These are phyloP conservation scores for Lytechinus pictus DNA, from an alignment of 35 echinoderm and acorn worm species.

Conservation along the genomic window DNA sequence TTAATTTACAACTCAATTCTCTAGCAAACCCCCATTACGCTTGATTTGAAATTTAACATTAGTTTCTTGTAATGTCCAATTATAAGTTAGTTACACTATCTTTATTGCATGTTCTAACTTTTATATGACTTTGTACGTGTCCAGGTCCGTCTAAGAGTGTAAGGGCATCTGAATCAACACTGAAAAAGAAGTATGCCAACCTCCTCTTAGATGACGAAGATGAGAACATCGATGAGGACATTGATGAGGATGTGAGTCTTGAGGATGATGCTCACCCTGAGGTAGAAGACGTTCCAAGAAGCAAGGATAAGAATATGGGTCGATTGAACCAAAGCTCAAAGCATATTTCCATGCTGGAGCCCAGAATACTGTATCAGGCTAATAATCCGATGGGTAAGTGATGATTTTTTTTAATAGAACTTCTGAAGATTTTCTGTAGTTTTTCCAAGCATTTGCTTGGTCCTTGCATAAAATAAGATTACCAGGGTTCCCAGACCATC, in stretches of 20 bases:
- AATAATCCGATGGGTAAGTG: neutral
- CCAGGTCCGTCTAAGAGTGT: neutral
- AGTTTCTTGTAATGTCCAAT: too few species aligned
- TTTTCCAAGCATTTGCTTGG: neutral
- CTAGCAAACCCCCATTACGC: too few species aligned
- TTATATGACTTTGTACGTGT: neutral
- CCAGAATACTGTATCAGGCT: neutral
- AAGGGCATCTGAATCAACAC: neutral
- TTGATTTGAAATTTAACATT: too few species aligned
- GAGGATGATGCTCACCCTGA: too few species aligned
- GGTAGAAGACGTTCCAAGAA: neutral
- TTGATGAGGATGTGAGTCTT: neutral
- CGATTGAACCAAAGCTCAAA: neutral
- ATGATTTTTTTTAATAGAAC: neutral
- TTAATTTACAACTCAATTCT: too few species aligned
- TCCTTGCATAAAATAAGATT: neutral
- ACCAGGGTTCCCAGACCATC: too few species aligned
- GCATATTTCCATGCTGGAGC: neutral
- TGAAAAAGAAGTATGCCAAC: constrained; percentile 15
- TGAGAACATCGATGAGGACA: neutral
- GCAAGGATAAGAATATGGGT: neutral
- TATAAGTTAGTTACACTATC: too few species aligned
- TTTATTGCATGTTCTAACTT: neutral
- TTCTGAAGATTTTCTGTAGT: neutral
- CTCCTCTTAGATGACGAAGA: neutral